phyloP scores from a whole-genome alignment of 2,113 vertebrate species.

The Hucho hucho region DNA sequence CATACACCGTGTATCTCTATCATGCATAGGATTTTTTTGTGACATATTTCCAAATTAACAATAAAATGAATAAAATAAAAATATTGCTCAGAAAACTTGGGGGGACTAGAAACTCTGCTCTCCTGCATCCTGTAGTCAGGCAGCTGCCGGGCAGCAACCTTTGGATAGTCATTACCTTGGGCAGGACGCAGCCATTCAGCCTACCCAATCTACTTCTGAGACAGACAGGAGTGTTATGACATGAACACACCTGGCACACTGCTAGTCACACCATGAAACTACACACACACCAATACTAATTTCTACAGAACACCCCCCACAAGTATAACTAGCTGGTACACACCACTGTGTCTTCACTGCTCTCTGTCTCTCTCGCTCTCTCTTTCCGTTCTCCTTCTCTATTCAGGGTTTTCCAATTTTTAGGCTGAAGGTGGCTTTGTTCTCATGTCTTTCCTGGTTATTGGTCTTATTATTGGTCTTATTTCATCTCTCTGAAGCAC shows the following conservation, averaged over 20 bases:
- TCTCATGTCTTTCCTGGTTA: no score
- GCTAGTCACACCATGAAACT: not conserved
- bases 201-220: not conserved
- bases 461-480: no score
- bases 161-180: conserved; percentile 34
- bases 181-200: not conserved
- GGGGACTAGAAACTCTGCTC: no score
- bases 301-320: not conserved
- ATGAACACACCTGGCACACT: conserved; percentile 7
- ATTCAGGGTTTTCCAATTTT: not conserved
- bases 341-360: no score
- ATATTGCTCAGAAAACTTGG: no score
- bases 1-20: no score
- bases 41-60: no score
- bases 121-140: conserved; percentile 4
- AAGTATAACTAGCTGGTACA: no score
- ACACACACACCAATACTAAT: not conserved
- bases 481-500: no score
- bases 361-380: not conserved
- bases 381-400: not conserved
- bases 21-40: no score
- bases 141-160: conserved; percentile 23
- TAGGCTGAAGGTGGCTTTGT: not conserved
- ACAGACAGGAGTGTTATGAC: conserved; percentile 1
- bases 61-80: no score